A percentile compares a stretch with the other conserved stretches of the same genome.
Evolutionary conservation across 1,140 invertebrate genomes (phyloP).

Genomic region (Zaprionus inermis): DNA sequence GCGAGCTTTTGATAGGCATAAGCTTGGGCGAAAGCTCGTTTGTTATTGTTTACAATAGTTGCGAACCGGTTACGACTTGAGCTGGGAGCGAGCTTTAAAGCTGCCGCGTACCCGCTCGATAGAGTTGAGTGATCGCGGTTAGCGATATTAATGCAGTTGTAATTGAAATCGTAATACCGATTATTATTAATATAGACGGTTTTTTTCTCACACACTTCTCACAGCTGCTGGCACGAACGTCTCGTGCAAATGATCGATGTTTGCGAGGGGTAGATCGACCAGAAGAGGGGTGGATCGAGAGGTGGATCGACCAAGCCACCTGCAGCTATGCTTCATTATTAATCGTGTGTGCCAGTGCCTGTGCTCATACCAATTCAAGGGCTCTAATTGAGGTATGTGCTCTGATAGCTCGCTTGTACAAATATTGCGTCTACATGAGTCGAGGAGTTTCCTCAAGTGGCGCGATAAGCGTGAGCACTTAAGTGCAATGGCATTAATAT

Average conservation of each 20-base stretch:
- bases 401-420: conserved; percentile 16
- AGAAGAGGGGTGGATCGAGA: too few relatives aligned
- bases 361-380: conserved; percentile 25
- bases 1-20: conserved; percentile 9
- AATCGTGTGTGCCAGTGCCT: conserved; percentile 8
- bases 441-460: conserved; percentile 32
- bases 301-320: too few relatives aligned
- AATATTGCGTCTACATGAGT: conserved; percentile 39
- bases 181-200: conserved; percentile 18
- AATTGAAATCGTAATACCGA: conserved; percentile 30
- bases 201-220: conserved; percentile 45
- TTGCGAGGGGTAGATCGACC: too few relatives aligned
- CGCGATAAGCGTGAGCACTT: conserved; percentile 32
- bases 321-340: too few relatives aligned
- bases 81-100: conserved; percentile 7
- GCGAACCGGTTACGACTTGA: neutral
- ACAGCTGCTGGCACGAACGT: conserved; percentile 34
- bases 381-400: conserved; percentile 14
- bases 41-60: conserved; percentile 29
- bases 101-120: neutral
- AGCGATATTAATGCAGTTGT: conserved; percentile 20
- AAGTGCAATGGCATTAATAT: conserved; percentile 16
- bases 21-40: conserved; percentile 33
- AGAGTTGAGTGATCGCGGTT: conserved; percentile 42
- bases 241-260: conserved; percentile 32